A percentile compares a stretch with the other conserved stretches of the same genome.
These are phyloP conservation scores for Philaenus spumarius DNA, from an alignment of 1,140 invertebrate genomes.

Conservation along the genomic window DNA sequence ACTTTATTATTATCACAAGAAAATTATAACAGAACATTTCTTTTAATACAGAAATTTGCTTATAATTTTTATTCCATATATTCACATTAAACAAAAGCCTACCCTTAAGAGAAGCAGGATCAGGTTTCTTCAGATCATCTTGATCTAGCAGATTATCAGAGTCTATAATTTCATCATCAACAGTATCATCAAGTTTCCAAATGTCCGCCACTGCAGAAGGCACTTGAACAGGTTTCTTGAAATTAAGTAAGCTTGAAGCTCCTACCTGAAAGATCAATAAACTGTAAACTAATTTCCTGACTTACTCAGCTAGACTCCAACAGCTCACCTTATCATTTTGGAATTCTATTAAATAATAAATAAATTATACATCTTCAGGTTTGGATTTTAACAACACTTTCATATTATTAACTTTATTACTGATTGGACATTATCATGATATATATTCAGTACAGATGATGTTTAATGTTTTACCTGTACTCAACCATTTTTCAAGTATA, in stretches of 20 bases:
- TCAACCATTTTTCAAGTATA: no score
- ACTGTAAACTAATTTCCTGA: no score
- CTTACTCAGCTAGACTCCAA: no score
- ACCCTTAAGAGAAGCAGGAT: constrained; percentile 73
- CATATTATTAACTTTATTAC: not conserved
- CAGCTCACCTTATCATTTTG: not conserved
- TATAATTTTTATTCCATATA: no score
- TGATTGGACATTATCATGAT: not conserved
- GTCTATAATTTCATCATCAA: constrained; percentile 78
- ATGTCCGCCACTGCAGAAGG: constrained; percentile 47
- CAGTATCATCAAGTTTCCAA: constrained; percentile 62
- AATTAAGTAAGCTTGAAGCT: constrained; percentile 29
- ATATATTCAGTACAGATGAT: not conserved
- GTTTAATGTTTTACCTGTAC: no score
- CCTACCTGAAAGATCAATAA: constrained; percentile 7
- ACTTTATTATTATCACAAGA: no score
- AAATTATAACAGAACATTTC: no score
- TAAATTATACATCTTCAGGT: not conserved
- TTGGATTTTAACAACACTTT: not conserved
- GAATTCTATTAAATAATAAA: not conserved
- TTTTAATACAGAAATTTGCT: no score
- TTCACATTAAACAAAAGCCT: constrained; percentile 18
- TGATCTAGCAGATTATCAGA: constrained; percentile 83
- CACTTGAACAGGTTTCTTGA: constrained; percentile 43
- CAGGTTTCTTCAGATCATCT: constrained; percentile 80